Evolutionary conservation across 1,140 invertebrate species (phyloP), one percentile per base, ranked within the genome.

Genomic region (Drosophila seguyi): DNA sequence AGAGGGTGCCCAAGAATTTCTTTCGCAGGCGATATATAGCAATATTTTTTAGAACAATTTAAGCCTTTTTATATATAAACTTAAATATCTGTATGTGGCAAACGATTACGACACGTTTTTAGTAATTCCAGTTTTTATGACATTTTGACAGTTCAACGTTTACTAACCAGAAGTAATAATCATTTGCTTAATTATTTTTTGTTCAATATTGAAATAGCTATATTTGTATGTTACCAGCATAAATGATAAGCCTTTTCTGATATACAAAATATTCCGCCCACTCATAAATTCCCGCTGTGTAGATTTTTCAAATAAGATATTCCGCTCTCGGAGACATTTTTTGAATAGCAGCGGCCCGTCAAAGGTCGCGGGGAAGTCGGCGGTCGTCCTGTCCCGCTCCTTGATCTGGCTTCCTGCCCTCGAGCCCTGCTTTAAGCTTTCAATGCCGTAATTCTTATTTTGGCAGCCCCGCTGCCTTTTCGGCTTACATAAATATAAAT

Each of bases 391-490:
- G 41, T 18, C 41, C n/a, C 18, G 41, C 39, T 45, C 36, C 27
- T 18, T 55, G 44, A 67, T 53, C 61, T 47, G 45, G 45, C 45
- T 62, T 62, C 31, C 47, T 22, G 47, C 56, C 45, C 22, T 63
- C 39, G 53, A 63, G 71, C 58, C 53, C 74, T 67, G 59, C 62
- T 69, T 60, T 29, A 53, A 77, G 53, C 63, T 68, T 77, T 59
- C 74, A 77, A 77, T 77, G 65, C 74, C 74, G 65, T 77, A 77
- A 76, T 77, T 67, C 74, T 58, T 52, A 45, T 76, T 66, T 72
- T 48, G 65, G 68, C 65, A 57, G 48, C 34, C 66, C 36, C 42
- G 44, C 66, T 74, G 69, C 57, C 71, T 74, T 53, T 74, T 61
- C n/a, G 57, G 57, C 57, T 74, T 74, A 75, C 48, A 74, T 74